Base-by-base conservation (phyloP, 1,140 invertebrate genomes). In the Triops cancriformis region DNA sequence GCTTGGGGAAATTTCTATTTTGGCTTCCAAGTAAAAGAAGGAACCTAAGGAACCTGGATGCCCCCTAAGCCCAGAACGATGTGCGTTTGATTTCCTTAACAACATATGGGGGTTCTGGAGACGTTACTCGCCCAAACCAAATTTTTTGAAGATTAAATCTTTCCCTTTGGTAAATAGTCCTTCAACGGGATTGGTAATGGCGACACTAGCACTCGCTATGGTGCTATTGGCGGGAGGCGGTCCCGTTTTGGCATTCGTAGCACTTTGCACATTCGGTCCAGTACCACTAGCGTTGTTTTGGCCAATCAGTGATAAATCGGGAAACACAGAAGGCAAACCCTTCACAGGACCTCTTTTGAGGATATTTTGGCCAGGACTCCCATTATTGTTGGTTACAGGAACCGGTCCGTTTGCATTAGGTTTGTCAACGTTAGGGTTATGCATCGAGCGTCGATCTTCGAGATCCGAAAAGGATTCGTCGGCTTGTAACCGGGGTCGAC, bases 121-220 rank as follows among this genome's bases (percentile, higher is more conserved):
- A 31, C 37, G 10, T 45, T 37, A 75, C 42, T 42, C 74, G 45
- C 74, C 41, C 74, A 75, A 87, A 75, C 93, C 93, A 83, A 95
- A 95, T 87, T 94, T 94, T 89, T 94, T 94, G 85, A 95, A 95
- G 82, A 94, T 94, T 45, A 93, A 88, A 86, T 94, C 93, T 86
- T 95, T 94, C 80, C 93, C 93, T 85, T 95, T 95, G 80, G 93
- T 94, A 45, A 94, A 86, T 78, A 94, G 93, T 76, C 84, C 83
- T 79, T 85, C 85, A 23, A 73, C 80, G 23, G 75, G 79, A 83
- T 83, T 78, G 79, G 43, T 77, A 37, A 75, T 75, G 0, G 88
- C 86, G 85, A 94, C 92, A 82, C 94, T 93, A 77, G 90, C 81
- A 64, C 80, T 81, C 79, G 45, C 80, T 77, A 14, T 79, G 77